These are phyloP conservation scores for Neoitamus cyanurus DNA, from an alignment of 2,888 invertebrate species.

Conservation along the genomic window DNA sequence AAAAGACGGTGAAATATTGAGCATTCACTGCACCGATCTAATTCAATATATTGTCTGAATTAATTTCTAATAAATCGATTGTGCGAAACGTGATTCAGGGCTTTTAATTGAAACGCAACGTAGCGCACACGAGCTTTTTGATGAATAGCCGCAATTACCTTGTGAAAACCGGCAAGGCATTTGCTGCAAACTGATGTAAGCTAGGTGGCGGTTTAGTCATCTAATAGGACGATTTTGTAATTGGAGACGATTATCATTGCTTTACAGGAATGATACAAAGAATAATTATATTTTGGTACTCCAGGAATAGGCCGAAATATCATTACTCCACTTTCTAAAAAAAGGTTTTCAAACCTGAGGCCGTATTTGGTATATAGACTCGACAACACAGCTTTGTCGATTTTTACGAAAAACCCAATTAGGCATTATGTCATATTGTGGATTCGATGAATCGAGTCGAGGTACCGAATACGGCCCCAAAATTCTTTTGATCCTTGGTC, in stretches of 20 bases:
- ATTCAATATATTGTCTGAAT: not conserved
- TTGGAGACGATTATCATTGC: not conserved
- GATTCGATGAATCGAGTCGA: no score
- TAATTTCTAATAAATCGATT: constrained; percentile 5
- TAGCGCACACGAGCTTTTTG: not conserved
- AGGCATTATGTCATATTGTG: no score
- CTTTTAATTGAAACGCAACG: not conserved
- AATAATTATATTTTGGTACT: no score
- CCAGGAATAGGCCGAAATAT: no score
- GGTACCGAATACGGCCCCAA: no score
- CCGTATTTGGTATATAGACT: no score
- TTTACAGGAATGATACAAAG: no score
- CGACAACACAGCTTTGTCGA: no score
- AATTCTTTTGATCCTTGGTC: no score
- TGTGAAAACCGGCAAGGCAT: not conserved
- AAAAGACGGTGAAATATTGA: constrained; percentile 6
- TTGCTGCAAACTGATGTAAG: not conserved
- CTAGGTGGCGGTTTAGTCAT: not conserved
- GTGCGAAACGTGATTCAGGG: not conserved
- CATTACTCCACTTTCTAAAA: no score
- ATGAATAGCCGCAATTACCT: constrained; percentile 5
- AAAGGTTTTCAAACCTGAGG: no score
- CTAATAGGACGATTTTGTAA: not conserved
- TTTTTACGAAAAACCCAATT: no score
- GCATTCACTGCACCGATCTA: not conserved